Evolutionary conservation across 2,888 invertebrate genomes (phyloP).

Genomic region (Clunio marinus): DNA sequence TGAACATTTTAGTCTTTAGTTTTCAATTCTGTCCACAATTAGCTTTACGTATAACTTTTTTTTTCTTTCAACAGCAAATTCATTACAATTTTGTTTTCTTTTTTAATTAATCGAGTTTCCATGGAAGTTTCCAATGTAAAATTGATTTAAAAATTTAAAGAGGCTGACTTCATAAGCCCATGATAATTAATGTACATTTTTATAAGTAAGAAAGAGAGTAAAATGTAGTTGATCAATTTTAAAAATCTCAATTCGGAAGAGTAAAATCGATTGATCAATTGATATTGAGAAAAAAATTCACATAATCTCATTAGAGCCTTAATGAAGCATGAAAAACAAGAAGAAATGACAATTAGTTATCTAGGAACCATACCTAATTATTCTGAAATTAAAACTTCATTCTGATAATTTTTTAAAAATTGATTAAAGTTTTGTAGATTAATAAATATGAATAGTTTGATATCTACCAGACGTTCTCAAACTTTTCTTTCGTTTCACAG

Average conservation of each 20-base stretch:
- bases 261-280: too few species aligned
- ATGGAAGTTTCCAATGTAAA: neutral
- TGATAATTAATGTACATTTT: too few species aligned
- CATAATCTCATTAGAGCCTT: conserved; percentile 5
- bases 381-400: neutral
- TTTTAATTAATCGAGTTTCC: too few species aligned
- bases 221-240: too few species aligned
- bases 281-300: neutral
- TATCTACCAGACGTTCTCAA: neutral
- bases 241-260: too few species aligned
- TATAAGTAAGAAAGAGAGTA: too few species aligned
- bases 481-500: neutral
- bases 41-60: too few species aligned
- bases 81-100: too few species aligned
- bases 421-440: neutral
- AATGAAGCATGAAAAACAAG: neutral
- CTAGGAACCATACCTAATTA: neutral
- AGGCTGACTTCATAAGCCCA: too few species aligned
- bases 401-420: neutral
- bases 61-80: too few species aligned
- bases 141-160: too few species aligned
- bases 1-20: conserved; percentile 25
- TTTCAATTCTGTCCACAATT: neutral
- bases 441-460: neutral
- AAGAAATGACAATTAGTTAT: conserved; percentile 21